These are phyloP conservation scores for Brachyopa scutellaris DNA, from an alignment of 2,888 invertebrate species.

Conservation along the genomic window DNA sequence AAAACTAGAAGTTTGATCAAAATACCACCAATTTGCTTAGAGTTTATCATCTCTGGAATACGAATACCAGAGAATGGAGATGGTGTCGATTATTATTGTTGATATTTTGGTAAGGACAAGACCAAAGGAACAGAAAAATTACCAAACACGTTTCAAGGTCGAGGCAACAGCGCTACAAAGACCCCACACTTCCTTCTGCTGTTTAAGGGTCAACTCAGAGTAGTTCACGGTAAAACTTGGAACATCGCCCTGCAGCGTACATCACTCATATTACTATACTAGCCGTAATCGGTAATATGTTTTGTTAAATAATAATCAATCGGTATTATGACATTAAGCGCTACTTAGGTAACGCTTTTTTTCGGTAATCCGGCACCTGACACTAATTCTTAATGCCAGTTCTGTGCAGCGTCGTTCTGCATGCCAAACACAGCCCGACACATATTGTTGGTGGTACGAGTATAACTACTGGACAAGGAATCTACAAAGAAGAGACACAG, in stretches of 20 bases:
- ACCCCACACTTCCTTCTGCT: constrained; percentile 40
- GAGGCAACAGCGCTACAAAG: constrained; percentile 56
- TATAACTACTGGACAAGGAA: constrained; percentile 43
- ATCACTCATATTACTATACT: no score
- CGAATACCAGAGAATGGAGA: constrained; percentile 46
- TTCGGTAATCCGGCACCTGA: constrained; percentile 67
- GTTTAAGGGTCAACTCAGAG: constrained; percentile 37
- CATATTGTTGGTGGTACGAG: constrained; percentile 56
- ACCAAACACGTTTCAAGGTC: constrained; percentile 69
- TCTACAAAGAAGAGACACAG: constrained; percentile 36
- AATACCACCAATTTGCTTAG: constrained; percentile 64
- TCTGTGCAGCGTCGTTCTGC: constrained; percentile 23
- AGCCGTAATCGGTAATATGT: neutral
- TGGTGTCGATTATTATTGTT: constrained; percentile 11
- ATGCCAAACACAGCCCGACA: constrained; percentile 28
- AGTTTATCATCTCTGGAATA: constrained; percentile 60
- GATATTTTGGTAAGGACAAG: constrained; percentile 46
- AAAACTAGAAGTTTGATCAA: constrained; percentile 22
- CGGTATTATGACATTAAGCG: constrained; percentile 45
- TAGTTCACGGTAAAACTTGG: constrained; percentile 13
- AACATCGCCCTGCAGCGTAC: neutral
- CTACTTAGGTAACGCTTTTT: constrained; percentile 21
- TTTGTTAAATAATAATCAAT: constrained; percentile 54
- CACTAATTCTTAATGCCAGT: constrained; percentile 57
- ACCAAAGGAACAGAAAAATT: constrained; percentile 19